Evolutionary conservation across 2,888 invertebrate genomes (phyloP).

Genomic region (Amphimallon solstitiale): DNA sequence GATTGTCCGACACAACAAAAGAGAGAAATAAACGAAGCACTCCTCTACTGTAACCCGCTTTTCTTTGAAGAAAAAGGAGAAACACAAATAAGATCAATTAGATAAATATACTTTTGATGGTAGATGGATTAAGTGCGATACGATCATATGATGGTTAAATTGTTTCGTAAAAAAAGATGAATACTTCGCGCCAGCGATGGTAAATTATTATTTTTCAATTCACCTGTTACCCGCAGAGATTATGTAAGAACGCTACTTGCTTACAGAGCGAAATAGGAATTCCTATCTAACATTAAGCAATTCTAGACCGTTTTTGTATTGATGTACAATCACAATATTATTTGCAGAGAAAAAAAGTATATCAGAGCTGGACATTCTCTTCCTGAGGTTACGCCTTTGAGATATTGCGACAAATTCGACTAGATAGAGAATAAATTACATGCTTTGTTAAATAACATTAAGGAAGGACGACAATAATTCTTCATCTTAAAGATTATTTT

Average conservation of each 20-base stretch:
- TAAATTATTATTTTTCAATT: conserved; percentile 11
- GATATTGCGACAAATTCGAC: neutral
- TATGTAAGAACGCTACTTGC: conserved; percentile 4
- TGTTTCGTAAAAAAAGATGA: neutral
- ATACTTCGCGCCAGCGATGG: neutral
- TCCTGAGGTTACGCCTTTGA: neutral
- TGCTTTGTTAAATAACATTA: too few species aligned
- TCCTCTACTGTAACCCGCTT: neutral
- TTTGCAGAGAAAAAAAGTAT: neutral
- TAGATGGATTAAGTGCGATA: neutral
- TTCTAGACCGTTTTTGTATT: neutral
- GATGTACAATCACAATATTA: neutral
- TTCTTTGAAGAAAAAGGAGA: too few species aligned
- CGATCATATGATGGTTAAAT: neutral
- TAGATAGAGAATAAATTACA: too few species aligned
- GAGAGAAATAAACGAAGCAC: neutral
- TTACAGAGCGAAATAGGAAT: conserved; percentile 3
- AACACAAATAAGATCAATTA: too few species aligned
- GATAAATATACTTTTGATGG: too few species aligned
- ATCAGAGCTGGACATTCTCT: neutral
- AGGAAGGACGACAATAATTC: too few species aligned
- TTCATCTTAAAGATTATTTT: too few species aligned
- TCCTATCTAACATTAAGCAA: neutral
- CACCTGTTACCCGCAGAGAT: conserved; percentile 9
- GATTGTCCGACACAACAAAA: neutral